Percentiles rank a stretch among this genome's conserved stretches.
Conservation (phyloP, 2,113 vertebrate genomes). For the Sterna hirundo region DNA sequence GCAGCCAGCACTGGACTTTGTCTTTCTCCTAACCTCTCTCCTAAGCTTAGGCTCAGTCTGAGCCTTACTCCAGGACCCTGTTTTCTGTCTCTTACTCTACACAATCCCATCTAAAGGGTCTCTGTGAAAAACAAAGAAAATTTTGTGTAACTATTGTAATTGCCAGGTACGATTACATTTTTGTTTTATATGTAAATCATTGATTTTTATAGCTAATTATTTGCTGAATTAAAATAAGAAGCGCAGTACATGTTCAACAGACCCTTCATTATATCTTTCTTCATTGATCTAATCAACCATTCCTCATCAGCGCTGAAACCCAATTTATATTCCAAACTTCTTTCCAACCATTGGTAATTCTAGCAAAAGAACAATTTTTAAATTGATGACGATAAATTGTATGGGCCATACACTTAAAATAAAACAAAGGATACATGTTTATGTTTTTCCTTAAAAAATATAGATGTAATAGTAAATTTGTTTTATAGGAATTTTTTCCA, state of each 20-base stretch:
- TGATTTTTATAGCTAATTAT: neutral
- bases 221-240: neutral
- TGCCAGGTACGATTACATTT: neutral
- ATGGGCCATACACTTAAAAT: neutral
- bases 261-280: neutral
- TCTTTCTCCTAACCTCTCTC: neutral
- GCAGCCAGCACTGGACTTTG: neutral
- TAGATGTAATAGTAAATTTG: neutral
- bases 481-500: neutral
- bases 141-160: neutral
- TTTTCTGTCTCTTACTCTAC: neutral
- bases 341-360: neutral
- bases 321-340: neutral
- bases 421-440: neutral
- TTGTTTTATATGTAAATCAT: neutral
- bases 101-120: fast-evolving
- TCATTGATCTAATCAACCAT: neutral
- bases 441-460: neutral
- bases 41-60: neutral
- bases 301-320: neutral
- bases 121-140: neutral
- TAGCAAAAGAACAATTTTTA: neutral
- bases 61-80: neutral
- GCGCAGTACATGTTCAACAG: neutral
- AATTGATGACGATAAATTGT: neutral